phyloP scores from a whole-genome alignment of 2,113 vertebrate genomes.

The Andinoacara biseriatus region DNA sequence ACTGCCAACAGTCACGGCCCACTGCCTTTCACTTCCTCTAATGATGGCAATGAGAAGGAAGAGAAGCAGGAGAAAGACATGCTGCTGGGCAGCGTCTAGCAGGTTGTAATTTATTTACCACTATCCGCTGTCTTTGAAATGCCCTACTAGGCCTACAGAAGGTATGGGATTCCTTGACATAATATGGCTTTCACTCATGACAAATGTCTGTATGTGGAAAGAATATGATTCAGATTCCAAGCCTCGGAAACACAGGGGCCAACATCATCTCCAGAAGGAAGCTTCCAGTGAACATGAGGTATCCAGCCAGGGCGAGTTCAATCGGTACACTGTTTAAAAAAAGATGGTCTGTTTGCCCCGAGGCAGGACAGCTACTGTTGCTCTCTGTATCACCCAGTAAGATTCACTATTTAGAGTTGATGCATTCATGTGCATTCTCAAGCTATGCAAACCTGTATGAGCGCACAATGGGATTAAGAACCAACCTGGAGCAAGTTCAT shows the following conservation, averaged over 20 bases:
- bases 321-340: conserved; percentile 17
- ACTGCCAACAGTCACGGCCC: conserved; percentile 17
- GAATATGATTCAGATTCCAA: background rate
- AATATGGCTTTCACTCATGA: background rate
- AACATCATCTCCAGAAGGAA: conserved; percentile 29
- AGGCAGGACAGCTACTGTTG: conserved; percentile 10
- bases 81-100: conserved; percentile 8
- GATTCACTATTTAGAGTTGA: background rate
- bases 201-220: background rate
- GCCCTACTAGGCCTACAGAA: background rate
- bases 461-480: background rate
- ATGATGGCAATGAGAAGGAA: conserved; percentile 20
- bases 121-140: conserved; percentile 5
- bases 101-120: conserved; percentile 25
- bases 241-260: background rate
- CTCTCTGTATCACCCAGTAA: conserved; percentile 7
- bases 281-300: conserved; percentile 8
- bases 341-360: conserved; percentile 27
- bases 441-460: conserved; percentile 8
- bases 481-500: background rate
- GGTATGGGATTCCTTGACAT: background rate
- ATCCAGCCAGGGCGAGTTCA: conserved; percentile 4
- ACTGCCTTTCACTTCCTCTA: conserved; percentile 3
- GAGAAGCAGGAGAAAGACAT: conserved; percentile 11
- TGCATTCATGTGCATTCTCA: conserved; percentile 22